Conservation (phyloP, 2,113 vertebrate species). For the Pachypanchax playfairii region DNA sequence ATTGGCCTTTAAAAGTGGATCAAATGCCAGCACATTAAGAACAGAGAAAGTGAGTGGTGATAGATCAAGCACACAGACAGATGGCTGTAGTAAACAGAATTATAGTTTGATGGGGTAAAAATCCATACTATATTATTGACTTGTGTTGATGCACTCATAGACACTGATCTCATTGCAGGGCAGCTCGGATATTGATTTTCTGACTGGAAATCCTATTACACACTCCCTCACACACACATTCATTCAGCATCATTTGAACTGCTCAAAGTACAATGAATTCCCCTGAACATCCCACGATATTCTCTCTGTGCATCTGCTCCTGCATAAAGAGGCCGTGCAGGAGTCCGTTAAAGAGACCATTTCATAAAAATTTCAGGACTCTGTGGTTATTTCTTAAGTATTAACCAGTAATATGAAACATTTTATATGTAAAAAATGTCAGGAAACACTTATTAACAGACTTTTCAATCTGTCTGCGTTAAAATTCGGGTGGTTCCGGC, state of each 20-base stretch:
- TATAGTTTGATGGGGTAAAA: slow-evolving; percentile 64
- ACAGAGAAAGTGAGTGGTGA: slow-evolving; percentile 2
- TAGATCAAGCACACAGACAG: slow-evolving; percentile 13
- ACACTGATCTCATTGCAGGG: slow-evolving; percentile 61
- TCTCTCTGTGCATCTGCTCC: neutral
- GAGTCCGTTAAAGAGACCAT: neutral
- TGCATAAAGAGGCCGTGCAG: neutral
- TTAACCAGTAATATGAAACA: too few species aligned
- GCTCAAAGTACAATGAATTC: slow-evolving; percentile 35
- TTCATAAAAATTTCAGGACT: too few species aligned
- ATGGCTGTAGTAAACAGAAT: slow-evolving; percentile 55
- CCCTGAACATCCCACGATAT: neutral
- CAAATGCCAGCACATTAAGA: neutral
- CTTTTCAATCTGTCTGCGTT: too few species aligned
- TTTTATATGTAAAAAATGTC: too few species aligned
- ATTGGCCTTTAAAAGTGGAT: slow-evolving; percentile 3
- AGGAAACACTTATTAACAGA: too few species aligned
- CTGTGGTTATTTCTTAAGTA: too few species aligned
- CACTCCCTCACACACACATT: slow-evolving; percentile 11
- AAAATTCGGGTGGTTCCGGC: too few species aligned
- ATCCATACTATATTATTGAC: slow-evolving; percentile 60
- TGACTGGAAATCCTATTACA: slow-evolving; percentile 64
- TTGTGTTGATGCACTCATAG: slow-evolving; percentile 59
- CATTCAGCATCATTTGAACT: slow-evolving; percentile 29
- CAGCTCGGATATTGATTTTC: slow-evolving; percentile 57